Evolutionary conservation across 1,140 invertebrate species (phyloP).

Genomic region (Stenopsyche tienmushanensis): DNA sequence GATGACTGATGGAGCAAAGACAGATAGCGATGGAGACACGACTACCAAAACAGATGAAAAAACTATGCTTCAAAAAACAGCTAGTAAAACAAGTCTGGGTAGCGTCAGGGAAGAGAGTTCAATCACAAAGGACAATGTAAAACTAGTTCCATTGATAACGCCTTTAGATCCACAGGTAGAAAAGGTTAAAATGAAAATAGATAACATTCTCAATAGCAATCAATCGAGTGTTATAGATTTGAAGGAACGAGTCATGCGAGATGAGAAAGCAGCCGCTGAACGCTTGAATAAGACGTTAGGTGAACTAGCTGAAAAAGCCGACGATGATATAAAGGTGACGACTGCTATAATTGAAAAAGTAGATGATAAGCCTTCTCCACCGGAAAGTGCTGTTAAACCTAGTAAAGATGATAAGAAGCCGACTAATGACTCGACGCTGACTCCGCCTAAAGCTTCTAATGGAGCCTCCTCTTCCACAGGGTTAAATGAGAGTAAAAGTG

Average conservation of each 20-base stretch:
- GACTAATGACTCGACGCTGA: conserved; percentile 42
- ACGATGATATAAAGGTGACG: conserved; percentile 40
- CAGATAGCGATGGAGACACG: conserved; percentile 45
- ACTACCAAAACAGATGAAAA: conserved; percentile 24
- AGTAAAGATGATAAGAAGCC: conserved; percentile 39
- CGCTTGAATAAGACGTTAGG: conserved; percentile 45
- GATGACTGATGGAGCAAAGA: conserved; percentile 44
- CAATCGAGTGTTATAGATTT: conserved; percentile 37
- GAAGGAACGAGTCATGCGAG: conserved; percentile 33
- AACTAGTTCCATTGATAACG: conserved; percentile 50
- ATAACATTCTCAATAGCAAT: conserved; percentile 50
- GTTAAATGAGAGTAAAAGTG: conserved; percentile 32
- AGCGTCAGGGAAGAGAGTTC: conserved; percentile 31
- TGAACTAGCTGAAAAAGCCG: conserved; percentile 46
- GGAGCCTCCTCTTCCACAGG: conserved; percentile 50
- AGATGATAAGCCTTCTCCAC: conserved; percentile 20
- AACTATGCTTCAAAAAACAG: conserved; percentile 40
- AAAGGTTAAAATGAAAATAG: conserved; percentile 54
- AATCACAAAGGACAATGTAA: conserved; percentile 43
- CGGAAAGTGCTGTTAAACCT: background rate
- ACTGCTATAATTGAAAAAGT: conserved; percentile 44
- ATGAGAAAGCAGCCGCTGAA: conserved; percentile 44
- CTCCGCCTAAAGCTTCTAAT: conserved; percentile 48
- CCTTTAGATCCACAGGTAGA: conserved; percentile 54
- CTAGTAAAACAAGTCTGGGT: conserved; percentile 43